phyloP scores from a whole-genome alignment of 2,888 invertebrate species.

The Embidobia sp. region DNA sequence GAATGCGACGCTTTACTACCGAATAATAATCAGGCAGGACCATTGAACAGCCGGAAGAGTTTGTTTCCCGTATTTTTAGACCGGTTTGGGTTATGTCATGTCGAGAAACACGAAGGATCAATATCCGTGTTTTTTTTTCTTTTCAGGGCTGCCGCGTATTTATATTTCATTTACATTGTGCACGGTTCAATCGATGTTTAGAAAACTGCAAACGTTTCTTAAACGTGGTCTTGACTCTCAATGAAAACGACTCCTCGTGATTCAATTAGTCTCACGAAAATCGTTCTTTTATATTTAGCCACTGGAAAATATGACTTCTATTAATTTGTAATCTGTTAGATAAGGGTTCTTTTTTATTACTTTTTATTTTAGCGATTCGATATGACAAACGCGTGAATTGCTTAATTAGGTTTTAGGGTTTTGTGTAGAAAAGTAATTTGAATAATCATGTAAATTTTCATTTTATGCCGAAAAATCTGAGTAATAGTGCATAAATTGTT shows the following conservation, averaged over 20 bases:
- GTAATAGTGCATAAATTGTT: too few species aligned
- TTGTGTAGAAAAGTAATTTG: too few species aligned
- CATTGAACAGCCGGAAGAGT: slow-evolving; percentile 4
- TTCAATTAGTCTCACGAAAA: slow-evolving; percentile 5
- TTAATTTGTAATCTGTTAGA: background rate
- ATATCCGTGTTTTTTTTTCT: slow-evolving; percentile 1
- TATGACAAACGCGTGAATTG: too few species aligned
- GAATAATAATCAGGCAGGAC: too few species aligned
- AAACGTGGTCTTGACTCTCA: background rate
- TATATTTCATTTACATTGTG: slow-evolving; percentile 1
- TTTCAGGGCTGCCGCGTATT: slow-evolving; percentile 2
- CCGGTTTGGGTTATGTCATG: background rate
- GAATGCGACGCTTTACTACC: slow-evolving; percentile 3
- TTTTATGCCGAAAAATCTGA: too few species aligned
- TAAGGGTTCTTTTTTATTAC: too few species aligned
- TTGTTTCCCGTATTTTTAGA: slow-evolving; percentile 11
- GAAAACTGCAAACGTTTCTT: background rate
- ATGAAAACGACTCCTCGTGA: too few species aligned
- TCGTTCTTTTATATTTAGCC: background rate
- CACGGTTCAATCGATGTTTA: background rate
- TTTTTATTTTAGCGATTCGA: too few species aligned
- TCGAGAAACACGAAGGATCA: background rate
- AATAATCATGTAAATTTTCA: too few species aligned
- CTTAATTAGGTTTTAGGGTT: too few species aligned
- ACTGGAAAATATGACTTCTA: background rate